phyloP scores from a whole-genome alignment of 2,797 vertebrate genomes.

The Philypnodon macrostomus region DNA sequence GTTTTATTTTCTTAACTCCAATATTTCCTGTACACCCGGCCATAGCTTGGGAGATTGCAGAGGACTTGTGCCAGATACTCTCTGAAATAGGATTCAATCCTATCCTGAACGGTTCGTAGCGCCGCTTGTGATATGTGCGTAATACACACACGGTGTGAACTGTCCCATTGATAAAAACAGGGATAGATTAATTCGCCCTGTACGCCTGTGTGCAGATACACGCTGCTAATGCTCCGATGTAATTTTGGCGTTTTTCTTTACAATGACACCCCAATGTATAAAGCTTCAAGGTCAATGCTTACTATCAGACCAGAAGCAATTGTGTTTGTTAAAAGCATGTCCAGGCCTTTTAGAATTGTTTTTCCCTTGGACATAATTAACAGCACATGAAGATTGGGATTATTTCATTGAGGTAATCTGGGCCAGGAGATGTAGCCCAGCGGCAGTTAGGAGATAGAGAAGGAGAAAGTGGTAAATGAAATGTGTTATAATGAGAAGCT shows the following conservation, averaged over 20 bases:
- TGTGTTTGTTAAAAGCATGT: conserved; percentile 30
- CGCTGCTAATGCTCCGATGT: too few relatives aligned
- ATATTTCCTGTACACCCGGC: too few relatives aligned
- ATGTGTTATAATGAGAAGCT: conserved; percentile 64
- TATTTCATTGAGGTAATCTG: conserved; percentile 71
- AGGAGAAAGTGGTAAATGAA: conserved; percentile 57
- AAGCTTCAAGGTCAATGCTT: conserved; percentile 57
- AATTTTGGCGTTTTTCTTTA: conserved; percentile 1
- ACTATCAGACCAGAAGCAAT: conserved; percentile 28
- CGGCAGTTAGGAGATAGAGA: conserved; percentile 53
- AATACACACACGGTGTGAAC: too few relatives aligned
- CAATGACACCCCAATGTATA: background rate
- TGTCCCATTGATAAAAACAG: too few relatives aligned
- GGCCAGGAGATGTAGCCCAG: conserved; percentile 52
- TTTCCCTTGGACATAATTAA: conserved; percentile 62
- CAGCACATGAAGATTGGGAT: conserved; percentile 64
- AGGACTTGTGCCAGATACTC: too few relatives aligned
- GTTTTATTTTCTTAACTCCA: too few relatives aligned
- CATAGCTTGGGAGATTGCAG: too few relatives aligned
- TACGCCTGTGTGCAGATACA: too few relatives aligned
- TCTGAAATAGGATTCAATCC: too few relatives aligned
- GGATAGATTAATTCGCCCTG: too few relatives aligned
- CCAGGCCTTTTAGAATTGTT: conserved; percentile 41
- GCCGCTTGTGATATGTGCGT: too few relatives aligned
- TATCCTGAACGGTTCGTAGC: too few relatives aligned